Evolutionary conservation across 2,888 invertebrate genomes (phyloP), one percentile per base, ranked within the genome.

Genomic region (Oeneis ivallda): DNA sequence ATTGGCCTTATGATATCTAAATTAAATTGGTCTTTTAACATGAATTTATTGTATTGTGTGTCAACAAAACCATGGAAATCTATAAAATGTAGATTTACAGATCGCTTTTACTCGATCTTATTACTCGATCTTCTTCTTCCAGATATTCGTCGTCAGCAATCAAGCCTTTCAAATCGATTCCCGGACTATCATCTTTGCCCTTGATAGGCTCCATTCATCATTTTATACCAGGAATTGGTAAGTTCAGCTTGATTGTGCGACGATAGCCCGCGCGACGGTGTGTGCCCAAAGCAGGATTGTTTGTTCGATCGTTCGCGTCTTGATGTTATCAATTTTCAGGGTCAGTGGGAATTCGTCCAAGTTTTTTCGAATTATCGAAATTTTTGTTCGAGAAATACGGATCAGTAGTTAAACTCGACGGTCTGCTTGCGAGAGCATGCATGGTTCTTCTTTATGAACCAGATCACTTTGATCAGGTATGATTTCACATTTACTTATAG

Each of bases 401-500:
- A 5, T 70, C 80, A 0, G 69, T 91, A 9, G 84, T 89, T n/a
- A 87, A 80, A 76, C 70, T 89, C 73, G 80, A 82, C 4, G 86
- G 87, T 5, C 56, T 87, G 26, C 76, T 86, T 43, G 74, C 78
- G 19, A 81, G 87, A 71, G 83, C 84, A 0, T 71, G 75, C 60
- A 77, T 87, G 75, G 81, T 91, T 19, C 69, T 89, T 13, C 71
- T 89, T 47, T 90, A 81, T 72, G 80, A 88, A 45, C 90, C 89
- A 2, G 83, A 85, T 61, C 74, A 83, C 68, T 84, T 75, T 70
- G 82, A 84, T 52, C 81, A 84, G 80, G 85, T 86, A 77, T 32
- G 9, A 39, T 19, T 3, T 50, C 17, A 2, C 7, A 43, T 13
- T n/a, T n/a, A n/a, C n/a, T n/a, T n/a, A n/a, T n/a, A n/a, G n/a